Conservation (phyloP, 2,888 invertebrate genomes). For the Xanthorhoe spadicearia region DNA sequence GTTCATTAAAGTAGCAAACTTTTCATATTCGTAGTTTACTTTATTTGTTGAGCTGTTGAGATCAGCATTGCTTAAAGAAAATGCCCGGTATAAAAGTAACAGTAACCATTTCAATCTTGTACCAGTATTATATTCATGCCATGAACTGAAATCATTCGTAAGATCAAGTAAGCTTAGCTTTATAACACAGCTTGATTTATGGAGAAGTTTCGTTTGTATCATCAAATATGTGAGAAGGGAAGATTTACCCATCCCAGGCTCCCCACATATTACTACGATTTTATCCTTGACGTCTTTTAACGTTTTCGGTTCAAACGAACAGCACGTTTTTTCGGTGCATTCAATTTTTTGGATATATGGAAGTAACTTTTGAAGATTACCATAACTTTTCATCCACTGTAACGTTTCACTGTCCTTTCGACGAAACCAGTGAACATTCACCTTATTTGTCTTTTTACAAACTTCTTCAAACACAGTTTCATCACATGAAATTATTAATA, state of each 20-base stretch:
- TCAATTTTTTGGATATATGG: background rate
- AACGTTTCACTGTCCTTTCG: background rate
- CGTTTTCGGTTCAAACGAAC: constrained; percentile 7
- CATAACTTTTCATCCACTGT: constrained; percentile 9
- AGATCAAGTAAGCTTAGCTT: constrained; percentile 42
- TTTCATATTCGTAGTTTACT: background rate
- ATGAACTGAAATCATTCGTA: constrained; percentile 19
- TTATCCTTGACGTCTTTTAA: constrained; percentile 29
- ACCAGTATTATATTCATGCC: constrained; percentile 9
- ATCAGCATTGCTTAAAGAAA: constrained; percentile 5
- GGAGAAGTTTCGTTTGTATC: constrained; percentile 38
- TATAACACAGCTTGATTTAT: constrained; percentile 39
- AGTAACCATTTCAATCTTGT: constrained; percentile 3
- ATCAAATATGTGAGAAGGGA: constrained; percentile 43
- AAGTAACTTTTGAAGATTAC: constrained; percentile 4
- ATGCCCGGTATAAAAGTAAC: constrained; percentile 15
- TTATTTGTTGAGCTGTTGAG: background rate
- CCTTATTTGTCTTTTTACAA: background rate
- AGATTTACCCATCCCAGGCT: constrained; percentile 48
- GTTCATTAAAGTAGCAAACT: background rate
- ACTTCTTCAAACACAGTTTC: background rate
- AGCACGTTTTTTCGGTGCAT: constrained; percentile 4
- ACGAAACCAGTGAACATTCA: constrained; percentile 18
- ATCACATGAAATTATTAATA: constrained; percentile 11
- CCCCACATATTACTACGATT: constrained; percentile 42